Evolutionary conservation across 2,888 invertebrate species (phyloP).

Genomic region (Ephialtes manifestator): DNA sequence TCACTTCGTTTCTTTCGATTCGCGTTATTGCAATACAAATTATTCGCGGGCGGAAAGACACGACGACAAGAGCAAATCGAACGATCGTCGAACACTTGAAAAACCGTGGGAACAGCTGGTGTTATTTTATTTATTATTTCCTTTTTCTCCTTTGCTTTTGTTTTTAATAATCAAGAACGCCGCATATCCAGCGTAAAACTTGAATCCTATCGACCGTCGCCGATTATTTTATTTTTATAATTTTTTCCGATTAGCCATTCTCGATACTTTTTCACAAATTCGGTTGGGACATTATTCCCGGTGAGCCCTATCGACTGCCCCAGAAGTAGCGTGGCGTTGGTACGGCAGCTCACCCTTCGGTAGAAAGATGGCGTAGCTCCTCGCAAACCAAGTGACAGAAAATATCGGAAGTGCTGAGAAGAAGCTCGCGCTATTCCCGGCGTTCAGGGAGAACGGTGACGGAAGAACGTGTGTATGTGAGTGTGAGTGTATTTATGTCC

Average conservation of each 20-base stretch:
- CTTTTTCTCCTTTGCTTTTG: neutral
- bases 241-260: neutral
- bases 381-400: constrained; percentile 64
- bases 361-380: constrained; percentile 68
- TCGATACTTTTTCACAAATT: constrained; percentile 13
- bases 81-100: constrained; percentile 9
- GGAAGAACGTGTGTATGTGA: constrained; percentile 60
- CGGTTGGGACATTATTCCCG: constrained; percentile 62
- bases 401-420: constrained; percentile 73
- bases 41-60: constrained; percentile 9
- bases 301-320: constrained; percentile 21
- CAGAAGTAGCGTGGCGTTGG: constrained; percentile 30
- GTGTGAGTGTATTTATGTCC: neutral
- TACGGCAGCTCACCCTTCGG: constrained; percentile 38
- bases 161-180: neutral
- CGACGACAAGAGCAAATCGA: constrained; percentile 30
- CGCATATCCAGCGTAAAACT: neutral
- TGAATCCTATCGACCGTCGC: neutral
- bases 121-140: neutral
- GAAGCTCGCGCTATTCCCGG: constrained; percentile 67
- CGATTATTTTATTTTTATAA: neutral
- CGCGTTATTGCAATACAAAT: neutral
- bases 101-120: constrained; percentile 22
- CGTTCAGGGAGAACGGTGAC: constrained; percentile 62
- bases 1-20: neutral